A percentile compares a stretch with the other conserved stretches of the same genome.
phyloP scores from a whole-genome alignment of 2,113 vertebrate species.

The Chaetops frenatus region DNA sequence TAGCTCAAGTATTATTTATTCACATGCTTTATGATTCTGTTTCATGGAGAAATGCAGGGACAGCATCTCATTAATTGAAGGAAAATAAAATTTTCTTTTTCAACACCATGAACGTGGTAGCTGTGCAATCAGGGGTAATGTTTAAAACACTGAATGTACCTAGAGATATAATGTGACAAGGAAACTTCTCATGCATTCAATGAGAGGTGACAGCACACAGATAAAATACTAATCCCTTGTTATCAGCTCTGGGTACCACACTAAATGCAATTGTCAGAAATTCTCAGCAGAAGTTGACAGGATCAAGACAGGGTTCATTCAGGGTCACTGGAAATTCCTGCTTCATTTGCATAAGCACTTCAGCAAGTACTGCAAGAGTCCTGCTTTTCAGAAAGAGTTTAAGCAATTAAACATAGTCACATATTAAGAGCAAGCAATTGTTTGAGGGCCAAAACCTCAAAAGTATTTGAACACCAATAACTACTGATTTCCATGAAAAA shows the following conservation, averaged over 20 bases:
- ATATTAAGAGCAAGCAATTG: neutral
- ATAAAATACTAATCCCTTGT: constrained; percentile 40
- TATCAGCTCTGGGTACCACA: neutral
- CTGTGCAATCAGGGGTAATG: neutral
- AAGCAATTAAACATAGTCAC: neutral
- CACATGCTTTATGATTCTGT: constrained; percentile 12
- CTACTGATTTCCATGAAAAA: neutral
- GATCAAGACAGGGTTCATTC: constrained; percentile 1
- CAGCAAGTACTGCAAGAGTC: neutral
- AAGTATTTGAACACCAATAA: neutral
- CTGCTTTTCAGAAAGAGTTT: neutral
- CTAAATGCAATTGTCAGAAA: constrained; percentile 21
- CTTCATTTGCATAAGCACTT: constrained; percentile 10
- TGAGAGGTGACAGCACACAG: constrained; percentile 20
- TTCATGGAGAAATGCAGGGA: constrained; percentile 13
- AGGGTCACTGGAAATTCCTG: neutral
- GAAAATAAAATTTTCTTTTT: constrained; percentile 4
- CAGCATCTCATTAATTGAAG: constrained; percentile 1
- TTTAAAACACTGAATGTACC: neutral
- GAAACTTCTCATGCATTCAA: constrained; percentile 12
- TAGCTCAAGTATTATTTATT: neutral
- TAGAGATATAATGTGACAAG: neutral
- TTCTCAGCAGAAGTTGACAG: neutral
- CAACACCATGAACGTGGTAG: neutral
- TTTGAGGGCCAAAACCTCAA: neutral